A percentile compares a stretch with the other conserved stretches of the same genome.
Evolutionary conservation across 2,888 invertebrate genomes (phyloP).

Genomic region (Platerodrilus igneus): DNA sequence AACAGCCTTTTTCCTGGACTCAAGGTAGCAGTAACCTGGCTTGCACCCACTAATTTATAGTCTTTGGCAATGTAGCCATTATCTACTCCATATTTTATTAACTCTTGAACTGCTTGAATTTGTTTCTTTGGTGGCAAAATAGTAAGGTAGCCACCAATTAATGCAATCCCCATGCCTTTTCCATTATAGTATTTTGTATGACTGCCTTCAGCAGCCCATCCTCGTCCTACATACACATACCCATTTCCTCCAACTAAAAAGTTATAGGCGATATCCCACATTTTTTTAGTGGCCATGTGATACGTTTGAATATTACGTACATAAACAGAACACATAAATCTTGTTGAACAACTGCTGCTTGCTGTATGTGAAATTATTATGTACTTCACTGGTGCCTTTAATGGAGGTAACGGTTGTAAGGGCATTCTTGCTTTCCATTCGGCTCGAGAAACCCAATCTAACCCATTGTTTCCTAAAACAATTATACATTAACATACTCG

Average conservation of each 20-base stretch:
- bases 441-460: too few relatives aligned
- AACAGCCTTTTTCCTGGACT: conserved; percentile 66
- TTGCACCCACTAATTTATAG: conserved; percentile 66
- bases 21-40: conserved; percentile 60
- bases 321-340: conserved; percentile 53
- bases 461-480: too few relatives aligned
- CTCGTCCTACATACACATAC: conserved; percentile 67
- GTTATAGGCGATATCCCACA: conserved; percentile 70
- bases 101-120: conserved; percentile 56
- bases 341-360: conserved; percentile 51
- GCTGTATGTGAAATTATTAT: conserved; percentile 59
- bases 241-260: conserved; percentile 78
- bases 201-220: conserved; percentile 69
- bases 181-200: conserved; percentile 65
- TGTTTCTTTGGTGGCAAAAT: conserved; percentile 52
- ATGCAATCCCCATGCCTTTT: conserved; percentile 66
- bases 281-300: conserved; percentile 57
- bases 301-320: conserved; percentile 58
- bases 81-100: conserved; percentile 60
- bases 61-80: conserved; percentile 57
- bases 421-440: too few relatives aligned
- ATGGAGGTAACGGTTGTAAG: too few relatives aligned
- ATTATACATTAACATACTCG: too few relatives aligned
- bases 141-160: conserved; percentile 65
- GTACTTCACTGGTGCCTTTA: conserved; percentile 35